Conservation (phyloP, 2,797 vertebrate species). For the Okamejei kenojei region DNA sequence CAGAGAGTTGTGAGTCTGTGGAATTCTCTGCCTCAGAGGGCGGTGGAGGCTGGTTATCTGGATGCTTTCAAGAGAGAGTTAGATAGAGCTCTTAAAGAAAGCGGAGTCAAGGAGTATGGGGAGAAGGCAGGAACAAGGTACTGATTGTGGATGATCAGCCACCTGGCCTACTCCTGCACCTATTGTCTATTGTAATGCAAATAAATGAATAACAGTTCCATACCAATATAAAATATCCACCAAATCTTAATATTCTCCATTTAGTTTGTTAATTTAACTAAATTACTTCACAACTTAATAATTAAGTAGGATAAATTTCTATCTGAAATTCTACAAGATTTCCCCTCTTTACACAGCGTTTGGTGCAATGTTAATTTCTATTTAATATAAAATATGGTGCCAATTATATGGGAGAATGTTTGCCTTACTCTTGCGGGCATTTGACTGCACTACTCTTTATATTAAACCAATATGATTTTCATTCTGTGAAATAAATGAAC, state of each 20-base stretch:
- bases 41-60: too few species aligned
- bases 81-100: too few species aligned
- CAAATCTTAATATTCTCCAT: neutral
- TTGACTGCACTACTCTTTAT: neutral
- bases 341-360: neutral
- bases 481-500: neutral
- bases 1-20: too few species aligned
- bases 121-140: too few species aligned
- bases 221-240: neutral
- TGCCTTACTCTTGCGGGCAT: neutral
- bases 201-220: neutral
- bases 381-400: neutral
- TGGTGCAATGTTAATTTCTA: neutral
- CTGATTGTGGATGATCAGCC: too few species aligned
- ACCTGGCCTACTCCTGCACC: too few species aligned
- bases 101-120: too few species aligned
- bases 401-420: neutral
- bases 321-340: neutral
- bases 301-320: neutral
- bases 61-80: too few species aligned
- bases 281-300: neutral
- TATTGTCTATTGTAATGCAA: neutral
- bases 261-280: neutral
- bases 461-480: neutral
- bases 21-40: too few species aligned